Evolutionary conservation across 2,888 invertebrate genomes (phyloP).

Genomic region (Timema cristinae): DNA sequence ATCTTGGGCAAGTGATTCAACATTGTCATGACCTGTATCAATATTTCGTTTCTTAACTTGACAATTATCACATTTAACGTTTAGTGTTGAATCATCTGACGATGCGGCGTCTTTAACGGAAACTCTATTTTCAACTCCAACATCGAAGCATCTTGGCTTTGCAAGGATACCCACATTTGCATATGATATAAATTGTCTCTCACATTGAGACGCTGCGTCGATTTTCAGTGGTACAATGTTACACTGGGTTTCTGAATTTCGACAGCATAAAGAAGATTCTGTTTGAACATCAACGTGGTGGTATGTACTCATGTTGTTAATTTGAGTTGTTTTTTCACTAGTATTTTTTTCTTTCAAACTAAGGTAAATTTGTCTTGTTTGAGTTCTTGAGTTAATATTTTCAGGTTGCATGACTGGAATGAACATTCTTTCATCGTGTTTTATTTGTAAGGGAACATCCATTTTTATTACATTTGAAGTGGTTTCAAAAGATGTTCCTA

Average conservation of each 20-base stretch:
- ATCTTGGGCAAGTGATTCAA: slow-evolving; percentile 27
- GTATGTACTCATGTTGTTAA: too few species aligned
- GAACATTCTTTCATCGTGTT: too few species aligned
- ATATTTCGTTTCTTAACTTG: slow-evolving; percentile 50
- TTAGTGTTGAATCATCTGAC: slow-evolving; percentile 50
- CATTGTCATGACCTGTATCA: slow-evolving; percentile 55
- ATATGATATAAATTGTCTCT: neutral
- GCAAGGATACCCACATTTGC: slow-evolving; percentile 26
- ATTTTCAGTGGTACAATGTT: neutral
- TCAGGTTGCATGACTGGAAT: too few species aligned
- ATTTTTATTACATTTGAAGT: too few species aligned
- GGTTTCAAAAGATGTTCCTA: too few species aligned
- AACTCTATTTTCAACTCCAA: slow-evolving; percentile 38
- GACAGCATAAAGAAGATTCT: neutral
- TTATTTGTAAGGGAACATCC: too few species aligned
- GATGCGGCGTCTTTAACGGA: slow-evolving; percentile 48
- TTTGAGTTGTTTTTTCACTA: too few species aligned
- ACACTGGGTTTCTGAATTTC: neutral
- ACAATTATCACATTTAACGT: slow-evolving; percentile 52
- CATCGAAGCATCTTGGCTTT: slow-evolving; percentile 23
- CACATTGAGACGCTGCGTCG: neutral
- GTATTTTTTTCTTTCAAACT: too few species aligned
- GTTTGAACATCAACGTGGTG: too few species aligned
- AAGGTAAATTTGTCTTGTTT: too few species aligned
- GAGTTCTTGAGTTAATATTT: too few species aligned